Evolutionary conservation across 2,888 invertebrate genomes (phyloP).

Genomic region (Diloba caeruleocephala): DNA sequence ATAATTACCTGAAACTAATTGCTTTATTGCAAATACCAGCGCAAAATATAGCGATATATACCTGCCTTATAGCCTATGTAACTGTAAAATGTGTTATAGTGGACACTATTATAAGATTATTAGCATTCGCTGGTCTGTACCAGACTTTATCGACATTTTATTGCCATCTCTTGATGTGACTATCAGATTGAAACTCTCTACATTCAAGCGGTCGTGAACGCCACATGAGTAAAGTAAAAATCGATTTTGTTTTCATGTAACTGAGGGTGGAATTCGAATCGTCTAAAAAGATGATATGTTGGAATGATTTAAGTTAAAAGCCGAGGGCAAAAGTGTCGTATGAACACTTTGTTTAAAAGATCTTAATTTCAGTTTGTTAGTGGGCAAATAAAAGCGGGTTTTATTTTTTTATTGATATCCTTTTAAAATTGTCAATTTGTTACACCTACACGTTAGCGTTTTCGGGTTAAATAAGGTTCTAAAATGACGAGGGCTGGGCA

Average conservation of each 20-base stretch:
- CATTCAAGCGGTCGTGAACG: conserved; percentile 15
- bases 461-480: conserved; percentile 53
- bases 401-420: conserved; percentile 60
- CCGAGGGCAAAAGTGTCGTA: conserved; percentile 60
- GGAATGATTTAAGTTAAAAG: neutral
- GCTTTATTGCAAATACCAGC: conserved; percentile 27
- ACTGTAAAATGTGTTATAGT: conserved; percentile 37
- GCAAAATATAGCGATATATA: conserved; percentile 28
- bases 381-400: conserved; percentile 52
- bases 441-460: conserved; percentile 62
- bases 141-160: conserved; percentile 53
- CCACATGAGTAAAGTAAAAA: neutral
- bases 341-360: conserved; percentile 59
- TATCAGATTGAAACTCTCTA: conserved; percentile 51
- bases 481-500: conserved; percentile 41
- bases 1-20: conserved; percentile 38
- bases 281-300: neutral
- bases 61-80: conserved; percentile 35
- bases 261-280: conserved; percentile 9
- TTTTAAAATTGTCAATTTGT: conserved; percentile 62
- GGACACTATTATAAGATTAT: conserved; percentile 48
- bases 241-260: fast-evolving
- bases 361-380: conserved; percentile 66
- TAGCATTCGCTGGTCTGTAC: conserved; percentile 45
- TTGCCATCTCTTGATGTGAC: conserved; percentile 58